phyloP scores from a whole-genome alignment of 1,140 invertebrate genomes.

The Gryllus bimaculatus region DNA sequence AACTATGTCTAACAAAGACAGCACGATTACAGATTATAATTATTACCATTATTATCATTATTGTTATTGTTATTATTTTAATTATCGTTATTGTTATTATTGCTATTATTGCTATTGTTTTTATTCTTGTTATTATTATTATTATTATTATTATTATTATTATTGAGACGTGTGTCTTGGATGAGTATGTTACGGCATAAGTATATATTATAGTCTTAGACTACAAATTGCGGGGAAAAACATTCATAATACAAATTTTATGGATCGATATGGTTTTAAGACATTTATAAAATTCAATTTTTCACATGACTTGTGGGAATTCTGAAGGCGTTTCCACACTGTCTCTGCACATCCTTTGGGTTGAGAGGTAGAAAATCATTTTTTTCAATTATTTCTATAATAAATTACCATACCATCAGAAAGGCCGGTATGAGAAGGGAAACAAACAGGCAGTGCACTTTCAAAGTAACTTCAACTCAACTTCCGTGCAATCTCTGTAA shows the following conservation, averaged over 20 bases:
- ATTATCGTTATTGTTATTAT: no score
- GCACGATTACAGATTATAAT: no score
- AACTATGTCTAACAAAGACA: no score
- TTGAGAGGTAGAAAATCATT: background rate
- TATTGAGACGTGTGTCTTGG: no score
- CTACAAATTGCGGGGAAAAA: background rate
- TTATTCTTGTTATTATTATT: no score
- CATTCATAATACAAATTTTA: background rate
- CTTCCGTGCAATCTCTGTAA: conserved; percentile 51
- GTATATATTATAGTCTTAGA: background rate
- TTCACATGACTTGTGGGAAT: background rate
- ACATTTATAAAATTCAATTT: background rate
- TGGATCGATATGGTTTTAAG: background rate
- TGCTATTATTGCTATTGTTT: no score
- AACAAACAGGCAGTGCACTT: conserved; percentile 49
- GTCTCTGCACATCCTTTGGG: background rate
- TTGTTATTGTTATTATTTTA: no score
- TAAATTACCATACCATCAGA: conserved; percentile 36
- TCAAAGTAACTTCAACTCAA: conserved; percentile 55
- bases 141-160: no score
- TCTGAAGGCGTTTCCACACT: background rate
- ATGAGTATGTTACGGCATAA: no score
- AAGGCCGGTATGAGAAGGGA: conserved; percentile 52
- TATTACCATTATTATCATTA: no score
- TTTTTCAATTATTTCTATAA: background rate